A percentile compares a stretch with the other conserved stretches of the same genome.
Evolutionary conservation across 1,140 invertebrate species (phyloP).

Genomic region (Heliconius hewitsoni): DNA sequence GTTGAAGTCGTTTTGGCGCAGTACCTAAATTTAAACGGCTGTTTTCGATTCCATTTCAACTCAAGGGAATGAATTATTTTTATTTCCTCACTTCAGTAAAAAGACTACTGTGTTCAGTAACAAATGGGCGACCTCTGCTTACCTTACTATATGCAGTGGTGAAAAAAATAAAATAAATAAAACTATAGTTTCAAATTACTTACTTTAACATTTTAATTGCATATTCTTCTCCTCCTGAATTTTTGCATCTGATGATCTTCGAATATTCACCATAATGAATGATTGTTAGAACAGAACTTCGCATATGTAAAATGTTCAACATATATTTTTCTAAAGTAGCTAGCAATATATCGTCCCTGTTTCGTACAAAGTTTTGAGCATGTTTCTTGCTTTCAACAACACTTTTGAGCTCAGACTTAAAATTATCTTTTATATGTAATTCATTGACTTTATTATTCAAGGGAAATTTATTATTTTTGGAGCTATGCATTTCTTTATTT

Average conservation of each 20-base stretch:
- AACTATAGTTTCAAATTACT: background rate
- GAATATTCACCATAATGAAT: slow-evolving; percentile 49
- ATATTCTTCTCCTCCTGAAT: slow-evolving; percentile 33
- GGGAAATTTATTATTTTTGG: background rate
- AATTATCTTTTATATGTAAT: background rate
- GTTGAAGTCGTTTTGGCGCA: too few relatives aligned
- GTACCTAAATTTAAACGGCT: too few relatives aligned
- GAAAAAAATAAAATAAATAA: too few relatives aligned
- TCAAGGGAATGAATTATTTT: too few relatives aligned
- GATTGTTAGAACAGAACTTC: slow-evolving; percentile 34
- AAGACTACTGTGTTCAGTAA: too few relatives aligned
- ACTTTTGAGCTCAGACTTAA: background rate
- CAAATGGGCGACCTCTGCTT: too few relatives aligned
- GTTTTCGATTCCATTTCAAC: too few relatives aligned
- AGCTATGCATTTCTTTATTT: background rate
- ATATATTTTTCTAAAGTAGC: slow-evolving; percentile 38
- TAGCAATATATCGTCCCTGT: background rate
- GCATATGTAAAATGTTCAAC: slow-evolving; percentile 30
- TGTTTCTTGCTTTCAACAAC: background rate
- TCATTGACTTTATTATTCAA: background rate
- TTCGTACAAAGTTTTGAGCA: background rate
- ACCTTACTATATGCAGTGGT: too few relatives aligned
- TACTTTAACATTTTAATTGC: slow-evolving; percentile 53
- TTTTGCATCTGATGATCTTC: slow-evolving; percentile 50
- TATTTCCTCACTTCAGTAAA: too few relatives aligned